Evolutionary conservation across 2,888 invertebrate species (phyloP), one percentile per base, ranked within the genome.

Genomic region (Drymonia ruficornis): DNA sequence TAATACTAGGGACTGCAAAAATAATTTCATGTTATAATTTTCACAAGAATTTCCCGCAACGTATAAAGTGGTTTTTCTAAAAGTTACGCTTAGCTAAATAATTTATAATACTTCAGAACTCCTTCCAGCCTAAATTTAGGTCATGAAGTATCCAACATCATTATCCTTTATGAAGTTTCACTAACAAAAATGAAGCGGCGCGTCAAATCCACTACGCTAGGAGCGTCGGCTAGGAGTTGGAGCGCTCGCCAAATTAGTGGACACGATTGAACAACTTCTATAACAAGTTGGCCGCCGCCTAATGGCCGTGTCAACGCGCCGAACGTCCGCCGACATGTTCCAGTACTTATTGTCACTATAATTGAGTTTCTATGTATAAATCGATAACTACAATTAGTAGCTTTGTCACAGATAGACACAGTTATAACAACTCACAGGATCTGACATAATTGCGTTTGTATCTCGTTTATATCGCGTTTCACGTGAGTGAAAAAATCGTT

Each of bases 211-310:
- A 46, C 46, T 16, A 31, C 11, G 15, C 46, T 29, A 29, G n/a
- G n/a, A n/a, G n/a, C n/a, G n/a, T n/a, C n/a, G n/a, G n/a, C n/a
- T n/a, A n/a, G 7, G 15, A 29, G 13, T 44, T 23, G 15, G 19
- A 19, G 44, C 44, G 18, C 29, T 46, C 16, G 15, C 15, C 29
- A 46, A 15, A 31, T 46, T 29, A 29, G 46, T 46, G 46, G 46
- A 46, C 31, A 46, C 46, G 46, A 46, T 31, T 46, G 46, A 46
- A 13, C 31, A 46, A 46, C 29, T 46, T 29, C 16, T 46, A 15
- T 46, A 29, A 46, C 46, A 46, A 46, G 46, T 46, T 29, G 29
- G 23, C 45, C 40, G 40, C 16, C 40, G 8, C 28, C 16, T 46
- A 46, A 46, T 46, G 46, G 29, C 16, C 15, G 29, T 31, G 28